phyloP scores from a whole-genome alignment of 2,797 vertebrate genomes.

The Peromyscus aztecus region DNA sequence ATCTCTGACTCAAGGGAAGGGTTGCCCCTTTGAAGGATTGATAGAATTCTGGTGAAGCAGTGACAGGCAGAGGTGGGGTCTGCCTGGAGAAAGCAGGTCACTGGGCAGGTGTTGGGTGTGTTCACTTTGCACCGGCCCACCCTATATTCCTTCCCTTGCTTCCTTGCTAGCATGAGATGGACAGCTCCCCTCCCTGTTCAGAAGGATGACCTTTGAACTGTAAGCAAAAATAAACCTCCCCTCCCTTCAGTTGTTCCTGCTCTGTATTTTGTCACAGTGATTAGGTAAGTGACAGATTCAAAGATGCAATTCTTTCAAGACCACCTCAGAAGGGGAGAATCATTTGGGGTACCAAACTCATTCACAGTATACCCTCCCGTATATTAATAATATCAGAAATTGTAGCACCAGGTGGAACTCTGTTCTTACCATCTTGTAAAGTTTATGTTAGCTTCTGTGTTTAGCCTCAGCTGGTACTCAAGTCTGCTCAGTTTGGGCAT shows the following conservation, averaged over 20 bases:
- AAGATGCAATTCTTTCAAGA: neutral
- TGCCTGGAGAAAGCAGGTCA: neutral
- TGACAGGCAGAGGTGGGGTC: neutral
- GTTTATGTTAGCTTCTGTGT: neutral
- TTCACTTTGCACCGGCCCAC: neutral
- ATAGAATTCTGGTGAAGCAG: neutral
- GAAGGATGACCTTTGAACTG: neutral
- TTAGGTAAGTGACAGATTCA: neutral
- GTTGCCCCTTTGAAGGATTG: neutral
- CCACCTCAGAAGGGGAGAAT: neutral
- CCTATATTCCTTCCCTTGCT: neutral
- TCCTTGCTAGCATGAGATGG: no score
- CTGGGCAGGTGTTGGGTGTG: neutral
- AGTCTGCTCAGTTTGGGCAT: neutral
- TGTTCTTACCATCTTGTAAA: neutral
- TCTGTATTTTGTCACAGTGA: neutral
- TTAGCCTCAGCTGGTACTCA: neutral
- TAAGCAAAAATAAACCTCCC: neutral
- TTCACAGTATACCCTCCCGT: neutral
- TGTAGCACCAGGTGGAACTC: neutral
- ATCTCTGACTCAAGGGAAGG: neutral
- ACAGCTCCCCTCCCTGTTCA: no score
- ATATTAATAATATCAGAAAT: neutral
- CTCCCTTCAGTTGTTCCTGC: neutral
- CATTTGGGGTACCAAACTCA: conserved; percentile 1